A percentile compares a stretch with the other conserved stretches of the same genome.
Evolutionary conservation across 1,140 invertebrate species (phyloP).

Genomic region (Drosophila funebris): DNA sequence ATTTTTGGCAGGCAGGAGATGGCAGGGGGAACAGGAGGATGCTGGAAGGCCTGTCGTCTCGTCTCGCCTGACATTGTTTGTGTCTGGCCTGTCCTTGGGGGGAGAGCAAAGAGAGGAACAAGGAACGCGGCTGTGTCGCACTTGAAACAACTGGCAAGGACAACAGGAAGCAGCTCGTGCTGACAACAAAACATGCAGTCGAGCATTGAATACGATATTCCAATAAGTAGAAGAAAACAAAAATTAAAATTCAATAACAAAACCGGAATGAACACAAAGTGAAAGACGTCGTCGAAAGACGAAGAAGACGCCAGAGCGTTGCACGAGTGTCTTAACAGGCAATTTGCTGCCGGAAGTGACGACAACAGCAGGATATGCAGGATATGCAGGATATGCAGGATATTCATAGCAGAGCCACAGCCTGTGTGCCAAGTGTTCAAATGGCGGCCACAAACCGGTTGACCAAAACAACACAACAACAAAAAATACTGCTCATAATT

Average conservation of each 20-base stretch:
- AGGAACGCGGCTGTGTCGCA: conserved; percentile 20
- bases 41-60: conserved; percentile 41
- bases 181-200: conserved; percentile 47
- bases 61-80: conserved; percentile 4
- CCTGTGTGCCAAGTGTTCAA: conserved; percentile 42
- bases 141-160: conserved; percentile 46
- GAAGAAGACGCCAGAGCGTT: neutral
- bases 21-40: conserved; percentile 22
- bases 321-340: neutral
- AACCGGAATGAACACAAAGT: conserved; percentile 25
- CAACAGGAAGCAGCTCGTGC: conserved; percentile 41
- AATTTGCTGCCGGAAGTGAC: conserved; percentile 25
- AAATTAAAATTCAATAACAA: conserved; percentile 70
- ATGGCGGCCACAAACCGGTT: conserved; percentile 36
- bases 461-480: neutral
- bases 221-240: conserved; percentile 31
- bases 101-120: neutral
- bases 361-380: conserved; percentile 21
- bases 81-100: conserved; percentile 34
- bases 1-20: conserved; percentile 21
- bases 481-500: conserved; percentile 59
- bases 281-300: neutral
- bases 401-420: neutral
- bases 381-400: conserved; percentile 12
- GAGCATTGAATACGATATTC: conserved; percentile 37